phyloP scores from a whole-genome alignment of 92 coral and sea anemone genomes.

The Epizoanthus scotinus region DNA sequence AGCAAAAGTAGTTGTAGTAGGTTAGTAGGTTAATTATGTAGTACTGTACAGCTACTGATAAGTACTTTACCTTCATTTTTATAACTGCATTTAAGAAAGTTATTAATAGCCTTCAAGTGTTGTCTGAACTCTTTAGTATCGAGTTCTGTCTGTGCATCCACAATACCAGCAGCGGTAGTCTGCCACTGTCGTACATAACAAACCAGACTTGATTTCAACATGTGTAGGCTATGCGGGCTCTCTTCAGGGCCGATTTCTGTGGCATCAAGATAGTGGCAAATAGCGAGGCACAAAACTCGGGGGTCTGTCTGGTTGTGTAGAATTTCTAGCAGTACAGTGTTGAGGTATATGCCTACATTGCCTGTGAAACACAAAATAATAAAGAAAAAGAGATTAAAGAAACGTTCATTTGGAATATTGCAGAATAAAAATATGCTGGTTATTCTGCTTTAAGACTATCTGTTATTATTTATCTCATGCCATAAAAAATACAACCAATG shows the following conservation, averaged over 20 bases:
- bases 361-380: constrained; percentile 41
- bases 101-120: neutral
- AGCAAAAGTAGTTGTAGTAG: too few relatives aligned
- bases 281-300: constrained; percentile 60
- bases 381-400: neutral
- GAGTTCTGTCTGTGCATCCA: neutral
- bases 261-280: constrained; percentile 51
- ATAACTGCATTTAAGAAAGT: constrained; percentile 1
- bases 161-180: neutral
- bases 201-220: constrained; percentile 15
- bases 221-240: neutral
- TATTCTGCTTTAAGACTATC: too few relatives aligned
- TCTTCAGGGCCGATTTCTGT: neutral
- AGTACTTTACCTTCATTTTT: constrained; percentile 21
- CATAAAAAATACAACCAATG: too few relatives aligned
- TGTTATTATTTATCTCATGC: too few relatives aligned
- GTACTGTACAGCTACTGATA: too few relatives aligned
- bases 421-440: too few relatives aligned
- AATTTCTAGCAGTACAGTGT: constrained; percentile 72
- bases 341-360: constrained; percentile 67
- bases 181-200: constrained; percentile 38
- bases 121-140: neutral
- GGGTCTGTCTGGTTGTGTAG: constrained; percentile 69
- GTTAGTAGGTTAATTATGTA: too few relatives aligned
- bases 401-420: too few relatives aligned